Evolutionary conservation across 2,888 invertebrate species (phyloP).

Genomic region (Pristionchus exspectatus): DNA sequence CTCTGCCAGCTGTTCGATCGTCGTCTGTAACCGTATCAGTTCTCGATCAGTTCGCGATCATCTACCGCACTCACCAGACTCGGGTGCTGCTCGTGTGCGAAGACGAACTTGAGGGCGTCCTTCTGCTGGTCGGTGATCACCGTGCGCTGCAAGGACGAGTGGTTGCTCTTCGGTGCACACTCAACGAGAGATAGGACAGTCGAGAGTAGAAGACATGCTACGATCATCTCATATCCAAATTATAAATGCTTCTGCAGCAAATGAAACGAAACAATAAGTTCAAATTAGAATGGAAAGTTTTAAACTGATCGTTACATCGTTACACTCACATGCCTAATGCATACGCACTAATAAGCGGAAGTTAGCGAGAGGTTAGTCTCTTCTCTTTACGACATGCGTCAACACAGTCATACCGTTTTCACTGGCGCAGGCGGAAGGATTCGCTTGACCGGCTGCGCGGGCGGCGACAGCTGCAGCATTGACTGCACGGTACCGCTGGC

Average conservation of each 20-base stretch:
- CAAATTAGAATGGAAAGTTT: background rate
- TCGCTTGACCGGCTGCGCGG: background rate
- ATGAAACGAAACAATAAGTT: background rate
- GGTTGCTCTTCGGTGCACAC: background rate
- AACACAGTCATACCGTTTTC: constrained; percentile 33
- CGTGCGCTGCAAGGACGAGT: constrained; percentile 85
- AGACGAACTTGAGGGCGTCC: constrained; percentile 92
- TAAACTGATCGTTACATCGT: background rate
- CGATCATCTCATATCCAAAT: background rate
- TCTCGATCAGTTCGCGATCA: background rate
- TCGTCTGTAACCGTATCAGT: constrained; percentile 10
- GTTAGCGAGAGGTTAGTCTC: constrained; percentile 28
- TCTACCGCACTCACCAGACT: constrained; percentile 86
- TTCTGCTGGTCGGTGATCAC: constrained; percentile 98
- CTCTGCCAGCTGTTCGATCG: constrained; percentile 94
- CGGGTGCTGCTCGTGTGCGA: constrained; percentile 96
- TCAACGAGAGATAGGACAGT: background rate
- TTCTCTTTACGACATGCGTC: background rate
- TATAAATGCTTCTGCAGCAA: background rate
- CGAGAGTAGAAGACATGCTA: background rate
- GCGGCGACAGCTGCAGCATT: constrained; percentile 25
- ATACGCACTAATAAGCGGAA: background rate
- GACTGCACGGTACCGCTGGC: background rate
- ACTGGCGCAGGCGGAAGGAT: constrained; percentile 7
- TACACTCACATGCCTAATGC: background rate